Evolutionary conservation across 2,113 vertebrate genomes (phyloP).

Genomic region (Merops nubicus): DNA sequence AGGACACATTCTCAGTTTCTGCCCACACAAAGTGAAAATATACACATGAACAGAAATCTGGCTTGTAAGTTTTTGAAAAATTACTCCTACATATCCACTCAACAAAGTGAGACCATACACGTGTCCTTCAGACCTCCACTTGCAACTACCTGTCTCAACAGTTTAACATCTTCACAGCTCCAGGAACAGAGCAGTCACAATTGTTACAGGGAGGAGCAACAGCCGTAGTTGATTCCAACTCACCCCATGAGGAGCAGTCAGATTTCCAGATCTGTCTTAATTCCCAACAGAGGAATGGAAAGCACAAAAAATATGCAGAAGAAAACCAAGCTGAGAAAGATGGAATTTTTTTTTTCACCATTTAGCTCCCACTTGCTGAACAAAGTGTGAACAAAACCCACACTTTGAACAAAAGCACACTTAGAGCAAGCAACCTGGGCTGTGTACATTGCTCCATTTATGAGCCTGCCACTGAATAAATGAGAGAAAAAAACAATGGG

Average conservation of each 20-base stretch:
- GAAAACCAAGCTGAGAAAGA: background rate
- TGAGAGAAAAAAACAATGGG: background rate
- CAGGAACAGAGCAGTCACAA: background rate
- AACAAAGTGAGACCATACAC: background rate
- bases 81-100: background rate
- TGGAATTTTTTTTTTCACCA: fast-evolving
- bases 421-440: background rate
- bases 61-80: background rate
- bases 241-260: background rate
- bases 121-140: background rate
- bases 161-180: background rate
- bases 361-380: background rate
- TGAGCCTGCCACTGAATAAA: background rate
- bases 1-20: background rate
- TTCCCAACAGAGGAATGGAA: background rate
- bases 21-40: background rate
- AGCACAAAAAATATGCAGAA: background rate
- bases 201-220: background rate
- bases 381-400: background rate
- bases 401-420: background rate
- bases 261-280: background rate
- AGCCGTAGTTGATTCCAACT: background rate
- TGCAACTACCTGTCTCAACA: background rate
- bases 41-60: background rate
- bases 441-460: background rate